phyloP scores from a whole-genome alignment of 1,140 invertebrate genomes.

The Phymastichus coffea region DNA sequence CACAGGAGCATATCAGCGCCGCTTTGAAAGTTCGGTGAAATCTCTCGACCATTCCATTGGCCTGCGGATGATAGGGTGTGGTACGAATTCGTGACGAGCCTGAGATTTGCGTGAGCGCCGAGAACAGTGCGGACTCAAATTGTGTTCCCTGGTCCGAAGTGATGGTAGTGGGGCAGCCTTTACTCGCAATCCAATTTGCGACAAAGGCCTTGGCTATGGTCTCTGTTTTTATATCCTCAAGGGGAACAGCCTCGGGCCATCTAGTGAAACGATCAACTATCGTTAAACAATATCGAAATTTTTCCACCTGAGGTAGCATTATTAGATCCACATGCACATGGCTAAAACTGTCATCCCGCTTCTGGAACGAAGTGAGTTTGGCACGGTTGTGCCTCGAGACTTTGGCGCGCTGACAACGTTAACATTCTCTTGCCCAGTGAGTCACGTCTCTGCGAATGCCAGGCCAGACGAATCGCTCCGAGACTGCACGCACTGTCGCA shows the following conservation, averaged over 20 bases:
- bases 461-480: no score
- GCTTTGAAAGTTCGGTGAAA: constrained; percentile 48
- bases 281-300: constrained; percentile 37
- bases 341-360: constrained; percentile 36
- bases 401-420: constrained; percentile 38
- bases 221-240: no score
- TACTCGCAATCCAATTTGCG: constrained; percentile 35
- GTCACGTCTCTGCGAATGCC: constrained; percentile 30
- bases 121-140: constrained; percentile 32
- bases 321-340: constrained; percentile 58
- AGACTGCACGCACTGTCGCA: constrained; percentile 33
- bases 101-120: constrained; percentile 29
- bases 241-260: no score
- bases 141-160: no score
- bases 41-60: constrained; percentile 51
- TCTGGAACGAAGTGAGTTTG: not conserved
- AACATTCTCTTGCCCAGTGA: constrained; percentile 32
- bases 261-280: no score
- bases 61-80: constrained; percentile 43
- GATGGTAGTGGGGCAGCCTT: constrained; percentile 34
- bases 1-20: constrained; percentile 35
- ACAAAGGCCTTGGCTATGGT: constrained; percentile 36
- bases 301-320: constrained; percentile 53
- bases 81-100: constrained; percentile 27
- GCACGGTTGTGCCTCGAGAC: constrained; percentile 29